These are phyloP conservation scores for Papilio aristodemus DNA, from an alignment of 1,140 invertebrate genomes.

Conservation along the genomic window DNA sequence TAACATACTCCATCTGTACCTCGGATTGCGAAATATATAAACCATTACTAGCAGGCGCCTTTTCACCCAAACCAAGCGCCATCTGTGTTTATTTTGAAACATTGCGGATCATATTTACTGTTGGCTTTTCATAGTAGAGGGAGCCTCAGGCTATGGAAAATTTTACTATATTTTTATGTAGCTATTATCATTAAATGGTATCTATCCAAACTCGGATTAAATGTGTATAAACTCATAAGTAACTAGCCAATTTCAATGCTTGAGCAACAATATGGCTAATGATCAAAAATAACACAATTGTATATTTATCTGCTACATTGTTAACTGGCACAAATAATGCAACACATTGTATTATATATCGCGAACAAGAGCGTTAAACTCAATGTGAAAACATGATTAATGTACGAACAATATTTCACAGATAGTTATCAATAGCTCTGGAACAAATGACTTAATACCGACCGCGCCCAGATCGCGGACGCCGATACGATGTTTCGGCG, in stretches of 20 bases:
- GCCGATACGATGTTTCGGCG: neutral
- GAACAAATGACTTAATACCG: constrained; percentile 22
- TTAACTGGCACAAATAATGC: neutral
- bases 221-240: no score
- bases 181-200: no score
- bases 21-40: neutral
- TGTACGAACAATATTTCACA: constrained; percentile 11
- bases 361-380: constrained; percentile 10
- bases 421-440: constrained; percentile 6
- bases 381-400: constrained; percentile 17
- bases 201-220: no score
- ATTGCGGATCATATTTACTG: neutral
- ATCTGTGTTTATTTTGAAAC: neutral
- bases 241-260: no score
- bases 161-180: no score
- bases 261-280: neutral
- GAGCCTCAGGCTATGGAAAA: neutral
- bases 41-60: neutral
- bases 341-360: constrained; percentile 1
- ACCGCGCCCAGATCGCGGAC: constrained; percentile 7
- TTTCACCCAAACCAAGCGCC: neutral
- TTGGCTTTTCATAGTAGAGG: neutral
- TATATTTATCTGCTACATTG: neutral
- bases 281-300: neutral
- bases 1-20: neutral